Evolutionary conservation across 2,797 vertebrate species (phyloP), one percentile per base, ranked within the genome.

Genomic region (Bradypodion pumilum): DNA sequence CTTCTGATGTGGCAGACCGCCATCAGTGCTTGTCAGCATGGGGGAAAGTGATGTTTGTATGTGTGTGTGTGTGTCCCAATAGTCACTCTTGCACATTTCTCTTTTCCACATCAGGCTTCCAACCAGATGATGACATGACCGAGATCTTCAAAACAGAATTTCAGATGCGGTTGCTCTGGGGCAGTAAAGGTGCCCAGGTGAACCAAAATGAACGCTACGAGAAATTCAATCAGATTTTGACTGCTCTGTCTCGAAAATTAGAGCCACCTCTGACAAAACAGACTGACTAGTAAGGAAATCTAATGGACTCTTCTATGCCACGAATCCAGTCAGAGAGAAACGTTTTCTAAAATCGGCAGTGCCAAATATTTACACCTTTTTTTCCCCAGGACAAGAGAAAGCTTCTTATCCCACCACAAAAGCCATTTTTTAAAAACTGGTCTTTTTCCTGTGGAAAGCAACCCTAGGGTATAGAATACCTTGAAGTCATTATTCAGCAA

Each of bases 101-200:
- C 92, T 90, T 88, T 83, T 89, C 87, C 72, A 85, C 46, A 77
- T 32, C 91, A 99, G 98, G 95, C 85, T 98, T 99, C 94, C 94
- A 97, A 81, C 95, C 96, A 2, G 96, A 98, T 74, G 97, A 97
- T 72, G 97, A 98, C 86, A 96, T 99, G 96, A 95, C 97, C 78
- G 99, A 99, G 94, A 96, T 99, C 91, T 97, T 99, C 84, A 98
- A 93, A 94, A 99, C 99, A 0, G 99, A 99, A 95, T 99, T 99
- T 94, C 98, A 99, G 93, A 97, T 99, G 93, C 95, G 98, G 89
- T 91, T 99, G 93, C 96, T 99, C 3, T 99, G 99, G 99, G 99
- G 99, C 85, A 99, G 98, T 93, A 98, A 98, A 87, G 99, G 98
- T 29, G 98, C 98, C 0, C 90, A 97, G 2, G 98, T 99, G 85